A percentile compares a stretch with the other conserved stretches of the same genome.
Conservation (phyloP, 64 coral and sea anemone species). For the Stichodactyla helianthus region DNA sequence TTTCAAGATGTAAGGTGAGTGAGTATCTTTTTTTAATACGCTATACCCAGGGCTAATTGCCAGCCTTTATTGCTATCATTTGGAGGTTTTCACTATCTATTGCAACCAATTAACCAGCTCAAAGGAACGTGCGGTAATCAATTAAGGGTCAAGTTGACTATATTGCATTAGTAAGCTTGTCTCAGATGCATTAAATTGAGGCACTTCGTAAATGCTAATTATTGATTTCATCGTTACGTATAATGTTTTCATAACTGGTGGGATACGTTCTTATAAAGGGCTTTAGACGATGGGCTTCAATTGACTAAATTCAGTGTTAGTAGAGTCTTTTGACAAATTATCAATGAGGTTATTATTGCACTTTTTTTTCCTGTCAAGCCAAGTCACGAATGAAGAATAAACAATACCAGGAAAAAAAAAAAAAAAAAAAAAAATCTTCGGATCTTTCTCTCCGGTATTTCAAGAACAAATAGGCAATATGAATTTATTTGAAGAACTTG, state of each 20-base stretch:
- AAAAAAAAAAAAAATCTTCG: not conserved
- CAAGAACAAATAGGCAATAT: not conserved
- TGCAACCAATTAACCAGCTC: not conserved
- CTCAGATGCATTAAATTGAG: not conserved
- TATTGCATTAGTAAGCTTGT: not conserved
- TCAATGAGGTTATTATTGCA: not conserved
- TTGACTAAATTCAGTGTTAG: not conserved
- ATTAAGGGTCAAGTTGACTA: not conserved
- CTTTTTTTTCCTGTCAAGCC: not conserved
- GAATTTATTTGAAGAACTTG: too few relatives aligned
- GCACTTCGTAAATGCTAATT: not conserved
- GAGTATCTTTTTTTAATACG: slow-evolving; percentile 2
- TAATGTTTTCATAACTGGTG: slow-evolving; percentile 8
- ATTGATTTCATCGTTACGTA: not conserved
- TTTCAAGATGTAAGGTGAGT: not conserved
- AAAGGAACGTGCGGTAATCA: not conserved
- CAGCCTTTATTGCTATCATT: not conserved
- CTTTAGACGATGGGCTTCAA: not conserved
- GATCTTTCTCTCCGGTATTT: too few relatives aligned
- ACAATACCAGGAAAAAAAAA: not conserved
- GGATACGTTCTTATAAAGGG: not conserved
- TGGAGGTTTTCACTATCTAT: slow-evolving; percentile 5
- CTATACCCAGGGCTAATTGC: not conserved
- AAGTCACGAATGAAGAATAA: not conserved
- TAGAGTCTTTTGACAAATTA: not conserved